phyloP scores from a whole-genome alignment of 37 sponge, comb jelly and placozoan species.

The Ephydatia muelleri region DNA sequence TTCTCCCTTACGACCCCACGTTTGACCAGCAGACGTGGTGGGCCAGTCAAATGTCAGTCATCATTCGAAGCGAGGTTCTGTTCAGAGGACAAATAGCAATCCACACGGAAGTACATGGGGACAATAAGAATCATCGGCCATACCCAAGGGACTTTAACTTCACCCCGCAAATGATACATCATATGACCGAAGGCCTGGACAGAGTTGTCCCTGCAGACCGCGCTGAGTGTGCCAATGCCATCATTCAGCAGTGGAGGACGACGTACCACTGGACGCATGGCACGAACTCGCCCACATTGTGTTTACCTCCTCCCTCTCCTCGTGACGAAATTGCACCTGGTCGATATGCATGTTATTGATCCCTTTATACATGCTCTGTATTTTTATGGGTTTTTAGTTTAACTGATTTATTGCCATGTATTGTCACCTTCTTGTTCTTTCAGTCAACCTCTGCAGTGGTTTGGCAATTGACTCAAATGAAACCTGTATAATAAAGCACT shows the following conservation, averaged over 20 bases:
- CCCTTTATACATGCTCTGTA: no score
- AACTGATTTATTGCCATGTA: no score
- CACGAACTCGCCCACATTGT: neutral
- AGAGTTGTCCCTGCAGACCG: neutral
- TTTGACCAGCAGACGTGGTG: conserved; percentile 10
- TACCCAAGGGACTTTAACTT: neutral
- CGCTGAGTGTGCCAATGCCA: neutral
- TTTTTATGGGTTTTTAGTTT: no score
- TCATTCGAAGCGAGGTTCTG: conserved; percentile 1
- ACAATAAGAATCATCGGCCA: neutral
- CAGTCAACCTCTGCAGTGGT: no score
- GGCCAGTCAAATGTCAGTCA: neutral
- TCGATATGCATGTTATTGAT: neutral
- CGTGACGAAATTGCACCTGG: neutral
- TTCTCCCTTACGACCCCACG: conserved; percentile 5
- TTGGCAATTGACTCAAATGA: no score
- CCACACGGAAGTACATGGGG: neutral
- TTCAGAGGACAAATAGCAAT: neutral
- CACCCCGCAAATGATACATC: neutral
- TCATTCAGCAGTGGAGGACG: neutral
- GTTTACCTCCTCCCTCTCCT: neutral
- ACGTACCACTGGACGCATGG: neutral
- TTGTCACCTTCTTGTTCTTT: no score
- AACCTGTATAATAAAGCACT: no score
- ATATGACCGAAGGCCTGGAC: neutral